Evolutionary conservation across 2,797 vertebrate species (phyloP).

Genomic region (Holocentrus rufus): DNA sequence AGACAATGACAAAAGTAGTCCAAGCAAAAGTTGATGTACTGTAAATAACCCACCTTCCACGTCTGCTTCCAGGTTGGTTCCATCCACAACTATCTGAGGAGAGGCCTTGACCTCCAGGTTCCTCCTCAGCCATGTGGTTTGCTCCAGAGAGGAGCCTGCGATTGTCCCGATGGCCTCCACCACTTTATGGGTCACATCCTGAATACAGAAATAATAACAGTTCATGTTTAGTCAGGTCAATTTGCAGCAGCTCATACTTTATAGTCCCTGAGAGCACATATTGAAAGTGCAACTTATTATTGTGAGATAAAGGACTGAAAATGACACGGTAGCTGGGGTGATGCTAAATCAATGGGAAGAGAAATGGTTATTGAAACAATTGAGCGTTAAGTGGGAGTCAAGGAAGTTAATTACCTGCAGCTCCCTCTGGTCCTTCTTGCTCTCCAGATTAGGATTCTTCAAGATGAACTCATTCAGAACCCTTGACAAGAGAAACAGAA

Average conservation of each 20-base stretch:
- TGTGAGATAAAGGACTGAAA: background rate
- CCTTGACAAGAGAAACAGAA: conserved; percentile 71
- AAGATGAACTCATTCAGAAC: conserved; percentile 98
- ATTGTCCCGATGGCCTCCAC: conserved; percentile 97
- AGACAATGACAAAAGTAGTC: background rate
- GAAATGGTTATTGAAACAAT: conserved; percentile 1
- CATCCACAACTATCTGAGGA: conserved; percentile 96
- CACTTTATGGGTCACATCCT: conserved; percentile 98
- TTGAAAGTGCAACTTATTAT: background rate
- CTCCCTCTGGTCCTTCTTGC: conserved; percentile 98
- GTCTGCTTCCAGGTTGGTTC: conserved; percentile 89
- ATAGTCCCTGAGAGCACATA: background rate
- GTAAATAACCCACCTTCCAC: conserved; percentile 87
- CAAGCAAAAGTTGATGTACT: background rate
- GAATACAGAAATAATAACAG: conserved; percentile 21
- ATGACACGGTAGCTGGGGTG: background rate
- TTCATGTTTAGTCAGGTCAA: background rate
- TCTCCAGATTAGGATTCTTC: conserved; percentile 98
- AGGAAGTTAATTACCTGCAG: conserved; percentile 86
- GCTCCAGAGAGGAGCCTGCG: conserved; percentile 96
- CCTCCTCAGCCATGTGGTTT: conserved; percentile 96
- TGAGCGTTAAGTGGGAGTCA: background rate
- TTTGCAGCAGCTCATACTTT: background rate
- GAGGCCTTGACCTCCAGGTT: conserved; percentile 98
- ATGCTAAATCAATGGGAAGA: background rate